Base-by-base conservation (phyloP, 1,140 invertebrate genomes). In the Pectinophora gossypiella region DNA sequence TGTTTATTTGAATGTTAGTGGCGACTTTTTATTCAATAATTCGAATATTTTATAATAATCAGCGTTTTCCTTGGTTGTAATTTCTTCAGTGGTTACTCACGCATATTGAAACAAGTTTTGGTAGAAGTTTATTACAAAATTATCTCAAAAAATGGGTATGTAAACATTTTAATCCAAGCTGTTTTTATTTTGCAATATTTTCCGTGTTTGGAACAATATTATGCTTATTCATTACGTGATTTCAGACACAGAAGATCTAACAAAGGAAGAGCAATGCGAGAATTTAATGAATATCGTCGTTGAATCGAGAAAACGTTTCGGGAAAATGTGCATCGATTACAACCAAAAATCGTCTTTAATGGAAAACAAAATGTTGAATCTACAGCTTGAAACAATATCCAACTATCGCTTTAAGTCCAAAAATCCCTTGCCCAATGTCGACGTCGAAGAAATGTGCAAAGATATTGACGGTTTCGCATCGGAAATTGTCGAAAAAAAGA, bases 211-310 rank as follows among this genome's bases (percentile, higher is more conserved):
- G n/a, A n/a, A n/a, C n/a, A n/a, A n/a, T n/a, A n/a, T n/a, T n/a
- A n/a, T n/a, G n/a, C n/a, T n/a, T n/a, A n/a, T n/a, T n/a, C n/a
- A n/a, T n/a, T n/a, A n/a, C n/a, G n/a, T 20, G 38, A 9, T 74
- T 70, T 40, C 51, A 74, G 72, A 73, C 32, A 18, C 36, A 6
- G 66, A 68, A 43, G 56, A 76, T 4, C 16, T 64, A 3, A 44
- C 59, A 7, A 32, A 78, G 20, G 67, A 71, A 52, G 67, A 75
- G 4, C 75, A 80, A 68, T 82, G 77, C 36, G 82, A 85, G 47
- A 66, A 78, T 44, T 47, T 83, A 2, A 80, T 85, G 79, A 79
- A 72, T 10, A 51, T 76, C 12, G 79, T 85, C 0, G 78, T 82
- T 1, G 82, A 83, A 55, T 76, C 74, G 9, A 54, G 82, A 12